Evolutionary conservation across 2,888 invertebrate genomes (phyloP).

Genomic region (Dexiosoma caninum): DNA sequence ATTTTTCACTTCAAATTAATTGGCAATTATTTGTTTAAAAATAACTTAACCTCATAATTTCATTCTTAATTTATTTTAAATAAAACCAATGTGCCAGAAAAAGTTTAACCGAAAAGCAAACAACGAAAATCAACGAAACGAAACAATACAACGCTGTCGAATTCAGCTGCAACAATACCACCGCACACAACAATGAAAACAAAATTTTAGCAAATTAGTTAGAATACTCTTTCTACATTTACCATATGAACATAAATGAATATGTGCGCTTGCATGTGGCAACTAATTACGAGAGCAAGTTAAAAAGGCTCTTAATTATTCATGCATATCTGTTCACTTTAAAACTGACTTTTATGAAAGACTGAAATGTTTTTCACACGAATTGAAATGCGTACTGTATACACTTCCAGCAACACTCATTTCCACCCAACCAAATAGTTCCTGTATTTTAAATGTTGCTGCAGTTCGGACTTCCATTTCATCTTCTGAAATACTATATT

Average conservation of each 20-base stretch:
- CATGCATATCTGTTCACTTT: too few species aligned
- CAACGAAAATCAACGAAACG: neutral
- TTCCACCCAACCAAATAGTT: neutral
- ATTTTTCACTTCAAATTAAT: too few species aligned
- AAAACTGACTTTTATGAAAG: too few species aligned
- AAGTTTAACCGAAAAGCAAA: too few species aligned
- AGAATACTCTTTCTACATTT: conserved; percentile 9
- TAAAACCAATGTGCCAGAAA: too few species aligned
- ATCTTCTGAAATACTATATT: conserved; percentile 3
- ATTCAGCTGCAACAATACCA: conserved; percentile 1
- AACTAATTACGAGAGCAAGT: neutral
- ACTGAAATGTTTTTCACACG: neutral
- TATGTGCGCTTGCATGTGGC: neutral
- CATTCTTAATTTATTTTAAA: too few species aligned
- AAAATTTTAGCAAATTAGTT: conserved; percentile 42
- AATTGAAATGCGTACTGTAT: conserved; percentile 19
- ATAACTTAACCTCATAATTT: too few species aligned
- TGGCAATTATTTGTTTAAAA: too few species aligned
- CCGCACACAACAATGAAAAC: conserved; percentile 1
- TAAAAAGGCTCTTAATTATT: neutral
- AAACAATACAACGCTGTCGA: conserved; percentile 11
- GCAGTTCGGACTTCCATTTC: neutral
- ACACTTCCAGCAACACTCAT: neutral
- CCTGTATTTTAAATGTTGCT: neutral
- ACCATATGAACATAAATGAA: neutral